Conservation (phyloP, 2,888 invertebrate species). For the Acanthosoma haemorrhoidale region DNA sequence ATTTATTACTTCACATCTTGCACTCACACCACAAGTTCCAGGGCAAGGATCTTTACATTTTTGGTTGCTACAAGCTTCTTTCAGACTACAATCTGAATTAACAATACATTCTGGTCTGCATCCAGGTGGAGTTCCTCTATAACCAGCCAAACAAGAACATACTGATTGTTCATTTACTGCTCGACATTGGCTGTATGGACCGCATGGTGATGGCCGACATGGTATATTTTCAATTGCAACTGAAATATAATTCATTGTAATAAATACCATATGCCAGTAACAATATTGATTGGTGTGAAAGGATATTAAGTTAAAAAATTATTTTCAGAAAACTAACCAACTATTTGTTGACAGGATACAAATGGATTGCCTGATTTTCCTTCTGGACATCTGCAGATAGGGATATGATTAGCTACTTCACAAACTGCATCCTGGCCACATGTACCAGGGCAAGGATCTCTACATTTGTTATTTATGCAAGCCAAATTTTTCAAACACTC, state of each 20-base stretch:
- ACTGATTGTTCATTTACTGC: conserved; percentile 66
- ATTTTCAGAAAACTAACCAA: conserved; percentile 28
- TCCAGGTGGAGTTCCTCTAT: conserved; percentile 67
- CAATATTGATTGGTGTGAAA: neutral
- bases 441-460: conserved; percentile 61
- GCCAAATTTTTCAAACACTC: conserved; percentile 53
- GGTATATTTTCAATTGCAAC: conserved; percentile 51
- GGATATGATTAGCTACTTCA: conserved; percentile 67
- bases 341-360: conserved; percentile 53
- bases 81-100: conserved; percentile 63
- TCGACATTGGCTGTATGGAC: conserved; percentile 59
- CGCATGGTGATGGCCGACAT: conserved; percentile 51
- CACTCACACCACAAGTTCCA: conserved; percentile 66
- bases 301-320: neutral
- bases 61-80: conserved; percentile 66
- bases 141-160: conserved; percentile 65
- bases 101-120: conserved; percentile 49
- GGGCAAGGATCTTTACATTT: conserved; percentile 73
- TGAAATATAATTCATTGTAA: conserved; percentile 30
- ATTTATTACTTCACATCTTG: conserved; percentile 66
- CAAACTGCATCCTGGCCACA: conserved; percentile 71
- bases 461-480: conserved; percentile 50
- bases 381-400: conserved; percentile 65
- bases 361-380: conserved; percentile 67
- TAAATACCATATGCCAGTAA: neutral